Conservation (phyloP, 2,113 vertebrate genomes). For the Dipodomys ordii region DNA sequence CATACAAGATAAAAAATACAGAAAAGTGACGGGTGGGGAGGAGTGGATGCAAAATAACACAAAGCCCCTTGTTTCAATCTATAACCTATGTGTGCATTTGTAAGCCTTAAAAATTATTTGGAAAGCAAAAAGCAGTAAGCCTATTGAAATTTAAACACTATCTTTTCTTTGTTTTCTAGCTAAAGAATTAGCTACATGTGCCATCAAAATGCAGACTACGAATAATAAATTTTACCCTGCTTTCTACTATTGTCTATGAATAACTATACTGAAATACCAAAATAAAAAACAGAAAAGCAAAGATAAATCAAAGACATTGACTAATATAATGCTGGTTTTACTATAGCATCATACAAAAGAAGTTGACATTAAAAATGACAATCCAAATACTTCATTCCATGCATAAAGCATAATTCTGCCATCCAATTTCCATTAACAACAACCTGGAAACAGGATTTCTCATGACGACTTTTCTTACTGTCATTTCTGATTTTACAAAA, state of each 20-base stretch:
- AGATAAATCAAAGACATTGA: slow-evolving; percentile 40
- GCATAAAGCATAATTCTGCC: not conserved
- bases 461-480: not conserved
- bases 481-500: not conserved
- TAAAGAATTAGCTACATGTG: not conserved
- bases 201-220: not conserved
- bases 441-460: not conserved
- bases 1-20: too few relatives aligned
- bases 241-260: slow-evolving; percentile 32
- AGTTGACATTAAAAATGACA: slow-evolving; percentile 42
- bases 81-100: too few relatives aligned
- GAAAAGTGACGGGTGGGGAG: too few relatives aligned
- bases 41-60: too few relatives aligned
- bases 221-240: slow-evolving; percentile 29
- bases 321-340: not conserved
- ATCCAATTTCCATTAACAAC: not conserved
- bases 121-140: slow-evolving; percentile 1
- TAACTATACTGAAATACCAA: slow-evolving; percentile 26
- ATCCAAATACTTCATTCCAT: slow-evolving; percentile 1
- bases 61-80: too few relatives aligned
- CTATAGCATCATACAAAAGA: not conserved
- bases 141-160: not conserved
- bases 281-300: slow-evolving; percentile 50
- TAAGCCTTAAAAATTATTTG: not conserved
- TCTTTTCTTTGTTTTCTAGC: not conserved